These are phyloP conservation scores for Apistogramma diplotaenia DNA, from an alignment of 2,113 vertebrate species.

Conservation along the genomic window DNA sequence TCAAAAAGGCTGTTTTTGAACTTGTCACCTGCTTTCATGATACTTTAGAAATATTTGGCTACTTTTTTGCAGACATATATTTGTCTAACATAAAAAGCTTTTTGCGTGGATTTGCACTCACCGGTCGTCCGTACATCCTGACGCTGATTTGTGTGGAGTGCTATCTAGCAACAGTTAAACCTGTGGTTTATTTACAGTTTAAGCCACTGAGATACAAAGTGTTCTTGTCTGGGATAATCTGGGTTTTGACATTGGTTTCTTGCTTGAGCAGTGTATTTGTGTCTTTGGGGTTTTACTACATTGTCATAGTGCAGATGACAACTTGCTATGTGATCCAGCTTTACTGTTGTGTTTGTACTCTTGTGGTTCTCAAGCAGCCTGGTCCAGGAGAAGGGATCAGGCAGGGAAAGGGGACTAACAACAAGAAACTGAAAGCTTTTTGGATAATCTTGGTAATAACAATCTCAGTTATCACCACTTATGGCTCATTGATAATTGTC, in stretches of 20 bases:
- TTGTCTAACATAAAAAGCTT: fast-evolving
- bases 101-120: background rate
- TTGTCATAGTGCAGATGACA: fast-evolving
- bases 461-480: background rate
- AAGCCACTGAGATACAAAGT: slow-evolving; percentile 32
- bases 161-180: slow-evolving; percentile 8
- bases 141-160: slow-evolving; percentile 10
- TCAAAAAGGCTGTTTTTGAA: background rate
- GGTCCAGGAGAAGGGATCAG: slow-evolving; percentile 7
- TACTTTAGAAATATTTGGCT: background rate
- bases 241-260: background rate
- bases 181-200: slow-evolving; percentile 11
- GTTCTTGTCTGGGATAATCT: background rate
- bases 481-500: background rate
- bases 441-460: slow-evolving; percentile 17
- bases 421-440: slow-evolving; percentile 26
- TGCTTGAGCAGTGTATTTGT: background rate
- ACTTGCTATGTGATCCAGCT: background rate
- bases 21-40: background rate
- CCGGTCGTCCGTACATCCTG: background rate
- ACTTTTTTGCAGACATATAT: background rate
- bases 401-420: background rate
- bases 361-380: slow-evolving; percentile 10
- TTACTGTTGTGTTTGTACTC: slow-evolving; percentile 15
- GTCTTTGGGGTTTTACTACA: fast-evolving